Conservation (phyloP, 1,140 invertebrate species). For the Drosophila melanica region DNA sequence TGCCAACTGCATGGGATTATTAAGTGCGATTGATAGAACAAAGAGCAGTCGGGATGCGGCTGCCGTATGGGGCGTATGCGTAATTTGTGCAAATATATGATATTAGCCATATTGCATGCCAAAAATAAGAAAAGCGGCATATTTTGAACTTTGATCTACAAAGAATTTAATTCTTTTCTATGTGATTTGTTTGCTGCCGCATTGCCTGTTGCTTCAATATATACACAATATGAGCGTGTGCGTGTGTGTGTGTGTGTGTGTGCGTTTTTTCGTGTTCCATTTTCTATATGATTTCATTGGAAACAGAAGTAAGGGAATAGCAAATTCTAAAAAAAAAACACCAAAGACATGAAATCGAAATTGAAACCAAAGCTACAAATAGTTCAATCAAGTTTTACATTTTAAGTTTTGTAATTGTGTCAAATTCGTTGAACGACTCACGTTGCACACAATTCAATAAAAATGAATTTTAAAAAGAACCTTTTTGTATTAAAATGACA, state of each 20-base stretch:
- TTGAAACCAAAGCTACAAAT: slow-evolving; percentile 61
- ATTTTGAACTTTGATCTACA: slow-evolving; percentile 64
- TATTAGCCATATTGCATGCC: slow-evolving; percentile 25
- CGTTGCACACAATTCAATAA: slow-evolving; percentile 39
- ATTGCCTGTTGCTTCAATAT: slow-evolving; percentile 21
- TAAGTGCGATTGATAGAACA: slow-evolving; percentile 40
- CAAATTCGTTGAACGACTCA: slow-evolving; percentile 43
- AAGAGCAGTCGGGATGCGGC: background rate
- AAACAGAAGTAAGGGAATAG: slow-evolving; percentile 33
- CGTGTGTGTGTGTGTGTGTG: slow-evolving; percentile 2
- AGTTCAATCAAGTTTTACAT: slow-evolving; percentile 64
- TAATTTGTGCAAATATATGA: slow-evolving; percentile 37
- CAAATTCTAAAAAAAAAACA: slow-evolving; percentile 33
- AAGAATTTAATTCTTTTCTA: slow-evolving; percentile 48
- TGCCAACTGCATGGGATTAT: slow-evolving; percentile 7
- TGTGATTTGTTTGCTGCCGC: slow-evolving; percentile 11
- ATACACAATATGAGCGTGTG: background rate
- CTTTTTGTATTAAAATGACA: slow-evolving; percentile 2
- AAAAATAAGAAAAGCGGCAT: slow-evolving; percentile 23
- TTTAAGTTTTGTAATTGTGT: slow-evolving; percentile 29
- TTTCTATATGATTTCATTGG: slow-evolving; percentile 52
- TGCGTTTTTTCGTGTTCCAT: slow-evolving; percentile 32
- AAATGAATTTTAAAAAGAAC: slow-evolving; percentile 5
- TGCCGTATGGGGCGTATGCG: slow-evolving; percentile 38
- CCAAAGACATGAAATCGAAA: slow-evolving; percentile 51